phyloP scores from a whole-genome alignment of 2,888 invertebrate species.

The Drosophila stalkeri region DNA sequence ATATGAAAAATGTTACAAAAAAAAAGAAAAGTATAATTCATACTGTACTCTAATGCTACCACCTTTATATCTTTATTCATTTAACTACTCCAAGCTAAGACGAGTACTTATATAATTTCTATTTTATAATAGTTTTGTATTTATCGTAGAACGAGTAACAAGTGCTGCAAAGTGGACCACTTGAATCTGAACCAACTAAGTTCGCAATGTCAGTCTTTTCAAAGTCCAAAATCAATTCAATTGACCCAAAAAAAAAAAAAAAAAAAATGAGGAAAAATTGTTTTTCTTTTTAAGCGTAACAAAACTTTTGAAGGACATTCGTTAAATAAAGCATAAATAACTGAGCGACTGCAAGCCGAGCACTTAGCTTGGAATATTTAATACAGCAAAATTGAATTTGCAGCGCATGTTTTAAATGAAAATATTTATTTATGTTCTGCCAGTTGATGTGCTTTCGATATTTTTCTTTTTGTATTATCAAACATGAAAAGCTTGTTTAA shows the following conservation, averaged over 20 bases:
- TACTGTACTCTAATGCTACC: no score
- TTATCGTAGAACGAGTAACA: neutral
- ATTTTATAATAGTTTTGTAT: neutral
- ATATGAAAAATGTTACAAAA: no score
- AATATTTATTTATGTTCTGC: neutral
- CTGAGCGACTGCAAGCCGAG: neutral
- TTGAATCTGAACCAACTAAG: neutral
- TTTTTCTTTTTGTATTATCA: neutral
- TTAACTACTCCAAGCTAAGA: neutral
- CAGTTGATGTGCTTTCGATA: neutral
- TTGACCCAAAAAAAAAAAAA: neutral
- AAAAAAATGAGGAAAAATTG: no score
- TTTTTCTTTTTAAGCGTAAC: neutral
- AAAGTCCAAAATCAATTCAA: conserved; percentile 7
- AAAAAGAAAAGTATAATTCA: no score
- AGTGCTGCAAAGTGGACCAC: neutral
- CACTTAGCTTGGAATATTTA: neutral
- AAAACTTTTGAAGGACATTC: conserved; percentile 4
- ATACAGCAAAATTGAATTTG: neutral
- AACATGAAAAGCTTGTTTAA: neutral
- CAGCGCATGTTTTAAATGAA: neutral
- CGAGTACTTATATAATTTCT: neutral
- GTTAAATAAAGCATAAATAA: neutral
- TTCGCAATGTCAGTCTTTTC: conserved; percentile 1
- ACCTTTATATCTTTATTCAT: neutral